A percentile compares a stretch with the other conserved stretches of the same genome.
Conservation (phyloP, 2,797 vertebrate genomes). For the Babyrousa celebensis region DNA sequence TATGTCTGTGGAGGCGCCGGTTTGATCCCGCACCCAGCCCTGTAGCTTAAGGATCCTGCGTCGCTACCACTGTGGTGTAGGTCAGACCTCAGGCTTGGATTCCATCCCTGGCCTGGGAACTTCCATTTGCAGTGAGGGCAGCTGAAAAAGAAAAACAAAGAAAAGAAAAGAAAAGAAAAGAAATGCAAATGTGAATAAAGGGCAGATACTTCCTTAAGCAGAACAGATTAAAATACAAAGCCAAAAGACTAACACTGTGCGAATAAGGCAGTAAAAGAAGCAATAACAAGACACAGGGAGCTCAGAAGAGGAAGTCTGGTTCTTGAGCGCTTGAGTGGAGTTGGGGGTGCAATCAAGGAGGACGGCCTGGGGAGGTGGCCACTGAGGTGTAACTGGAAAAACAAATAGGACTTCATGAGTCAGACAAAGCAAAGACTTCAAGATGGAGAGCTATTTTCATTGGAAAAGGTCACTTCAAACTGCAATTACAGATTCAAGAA, state of each 20-base stretch:
- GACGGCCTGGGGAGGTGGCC: neutral
- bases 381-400: conserved; percentile 24
- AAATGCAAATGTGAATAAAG: neutral
- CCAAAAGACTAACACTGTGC: neutral
- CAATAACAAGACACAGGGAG: neutral
- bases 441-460: conserved; percentile 3
- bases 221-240: conserved; percentile 6
- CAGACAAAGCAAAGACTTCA: neutral
- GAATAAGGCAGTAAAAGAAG: neutral
- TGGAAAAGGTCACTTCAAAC: conserved; percentile 37
- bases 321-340: neutral
- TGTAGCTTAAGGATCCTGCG: too few relatives aligned
- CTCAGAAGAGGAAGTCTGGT: neutral
- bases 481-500: conserved; percentile 29
- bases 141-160: too few relatives aligned
- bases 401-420: conserved; percentile 34
- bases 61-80: too few relatives aligned
- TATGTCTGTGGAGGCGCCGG: too few relatives aligned
- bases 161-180: neutral
- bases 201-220: neutral
- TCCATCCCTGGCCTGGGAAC: too few relatives aligned
- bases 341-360: neutral
- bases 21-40: too few relatives aligned
- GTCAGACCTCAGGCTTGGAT: too few relatives aligned
- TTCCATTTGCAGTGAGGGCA: too few relatives aligned